Evolutionary conservation across 2,797 vertebrate genomes (phyloP).

Genomic region (Ptychadena robeensis): DNA sequence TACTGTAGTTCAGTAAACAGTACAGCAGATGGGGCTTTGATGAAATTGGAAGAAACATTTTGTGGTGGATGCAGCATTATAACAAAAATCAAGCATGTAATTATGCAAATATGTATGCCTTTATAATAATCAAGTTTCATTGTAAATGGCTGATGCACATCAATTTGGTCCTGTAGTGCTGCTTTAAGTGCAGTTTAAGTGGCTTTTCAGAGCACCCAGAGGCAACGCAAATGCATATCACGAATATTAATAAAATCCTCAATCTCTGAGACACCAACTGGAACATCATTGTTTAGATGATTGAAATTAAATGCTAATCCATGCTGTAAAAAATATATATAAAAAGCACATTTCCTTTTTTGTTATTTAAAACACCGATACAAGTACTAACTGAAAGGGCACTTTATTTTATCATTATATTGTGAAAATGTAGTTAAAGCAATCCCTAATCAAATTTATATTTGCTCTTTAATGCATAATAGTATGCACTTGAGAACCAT

Average conservation of each 20-base stretch:
- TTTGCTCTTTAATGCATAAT: conserved; percentile 68
- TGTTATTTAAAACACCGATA: conserved; percentile 86
- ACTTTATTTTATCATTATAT: conserved; percentile 82
- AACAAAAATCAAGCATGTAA: conserved; percentile 86
- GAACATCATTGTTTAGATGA: conserved; percentile 79
- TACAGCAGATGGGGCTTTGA: conserved; percentile 85
- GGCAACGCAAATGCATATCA: conserved; percentile 84
- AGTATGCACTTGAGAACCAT: background rate
- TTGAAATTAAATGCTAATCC: conserved; percentile 84
- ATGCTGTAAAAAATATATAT: conserved; percentile 70
- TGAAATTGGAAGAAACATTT: conserved; percentile 76
- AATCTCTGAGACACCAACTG: conserved; percentile 84
- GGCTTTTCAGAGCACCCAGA: conserved; percentile 85
- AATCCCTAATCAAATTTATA: conserved; percentile 80
- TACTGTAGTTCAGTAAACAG: conserved; percentile 75
- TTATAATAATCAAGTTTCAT: conserved; percentile 89
- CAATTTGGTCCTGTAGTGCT: conserved; percentile 86
- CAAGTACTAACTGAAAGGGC: conserved; percentile 76
- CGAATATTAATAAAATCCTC: conserved; percentile 85
- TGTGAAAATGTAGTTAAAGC: conserved; percentile 79
- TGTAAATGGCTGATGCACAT: conserved; percentile 86
- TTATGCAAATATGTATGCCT: conserved; percentile 87
- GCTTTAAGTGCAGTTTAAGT: conserved; percentile 87
- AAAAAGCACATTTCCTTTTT: conserved; percentile 74
- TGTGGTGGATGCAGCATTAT: conserved; percentile 80